These are phyloP conservation scores for Prionace glauca DNA, from an alignment of 2,797 vertebrate genomes.

Conservation along the genomic window DNA sequence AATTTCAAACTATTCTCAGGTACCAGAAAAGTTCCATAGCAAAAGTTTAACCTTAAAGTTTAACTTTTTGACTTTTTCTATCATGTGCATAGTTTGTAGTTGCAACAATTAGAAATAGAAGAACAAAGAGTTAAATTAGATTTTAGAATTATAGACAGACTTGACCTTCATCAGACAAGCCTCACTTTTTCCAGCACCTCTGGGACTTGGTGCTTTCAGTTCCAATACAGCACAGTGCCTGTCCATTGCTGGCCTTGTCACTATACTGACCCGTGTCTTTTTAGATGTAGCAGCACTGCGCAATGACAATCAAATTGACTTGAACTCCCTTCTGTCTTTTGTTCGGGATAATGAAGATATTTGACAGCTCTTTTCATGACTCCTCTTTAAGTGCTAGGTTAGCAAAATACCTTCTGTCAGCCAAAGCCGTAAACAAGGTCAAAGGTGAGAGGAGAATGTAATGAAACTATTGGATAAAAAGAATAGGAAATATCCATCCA, in stretches of 20 bases:
- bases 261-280: constrained; percentile 33
- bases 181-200: constrained; percentile 32
- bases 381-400: constrained; percentile 33
- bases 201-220: constrained; percentile 36
- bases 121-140: constrained; percentile 37
- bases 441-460: constrained; percentile 31
- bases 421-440: constrained; percentile 38
- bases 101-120: neutral
- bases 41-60: constrained; percentile 7
- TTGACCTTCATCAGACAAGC: constrained; percentile 37
- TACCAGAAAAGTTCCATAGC: neutral
- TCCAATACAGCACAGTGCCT: constrained; percentile 35
- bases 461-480: constrained; percentile 37
- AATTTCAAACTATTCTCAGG: neutral
- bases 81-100: neutral
- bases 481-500: constrained; percentile 27
- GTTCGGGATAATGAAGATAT: constrained; percentile 37
- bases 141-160: constrained; percentile 32
- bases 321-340: constrained; percentile 38
- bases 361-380: constrained; percentile 39
- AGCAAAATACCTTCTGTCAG: constrained; percentile 38
- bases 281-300: constrained; percentile 32
- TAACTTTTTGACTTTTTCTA: neutral
- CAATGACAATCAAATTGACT: constrained; percentile 39
- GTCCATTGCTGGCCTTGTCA: constrained; percentile 37